Evolutionary conservation across 2,888 invertebrate genomes (phyloP).

Genomic region (Linhomoeus sp.): DNA sequence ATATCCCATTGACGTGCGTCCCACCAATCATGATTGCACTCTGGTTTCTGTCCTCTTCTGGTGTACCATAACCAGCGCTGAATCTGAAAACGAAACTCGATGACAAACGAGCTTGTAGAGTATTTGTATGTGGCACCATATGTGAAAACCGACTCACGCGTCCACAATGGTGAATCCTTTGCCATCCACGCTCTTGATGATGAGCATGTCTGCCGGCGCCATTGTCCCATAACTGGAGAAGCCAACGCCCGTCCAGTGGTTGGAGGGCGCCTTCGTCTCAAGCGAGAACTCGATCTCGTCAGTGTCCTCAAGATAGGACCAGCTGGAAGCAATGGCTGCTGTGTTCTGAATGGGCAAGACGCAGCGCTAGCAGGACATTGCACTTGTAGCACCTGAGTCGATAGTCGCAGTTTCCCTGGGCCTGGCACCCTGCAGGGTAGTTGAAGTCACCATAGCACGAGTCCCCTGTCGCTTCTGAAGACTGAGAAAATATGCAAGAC

Average conservation of each 20-base stretch:
- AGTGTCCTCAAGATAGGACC: conserved; percentile 6
- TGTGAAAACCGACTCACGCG: too few species aligned
- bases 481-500: too few species aligned
- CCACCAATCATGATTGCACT: conserved; percentile 11
- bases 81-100: too few species aligned
- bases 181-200: conserved; percentile 16
- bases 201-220: conserved; percentile 22
- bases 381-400: too few species aligned
- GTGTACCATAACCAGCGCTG: conserved; percentile 10
- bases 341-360: too few species aligned
- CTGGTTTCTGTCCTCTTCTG: conserved; percentile 9
- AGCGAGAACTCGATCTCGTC: conserved; percentile 26
- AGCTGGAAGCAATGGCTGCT: too few species aligned
- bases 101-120: too few species aligned
- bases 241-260: conserved; percentile 25
- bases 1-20: conserved; percentile 20
- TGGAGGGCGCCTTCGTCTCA: conserved; percentile 18
- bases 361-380: too few species aligned
- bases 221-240: conserved; percentile 19
- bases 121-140: too few species aligned
- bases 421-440: conserved; percentile 21
- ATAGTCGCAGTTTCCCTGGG: conserved; percentile 20
- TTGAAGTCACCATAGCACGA: conserved; percentile 23
- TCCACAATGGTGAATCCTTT: conserved; percentile 17
- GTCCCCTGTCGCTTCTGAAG: conserved; percentile 15